Percentiles rank a stretch among this genome's conserved stretches.
Evolutionary conservation across 1,140 invertebrate species (phyloP).

Genomic region (Sitobion miscanthi): DNA sequence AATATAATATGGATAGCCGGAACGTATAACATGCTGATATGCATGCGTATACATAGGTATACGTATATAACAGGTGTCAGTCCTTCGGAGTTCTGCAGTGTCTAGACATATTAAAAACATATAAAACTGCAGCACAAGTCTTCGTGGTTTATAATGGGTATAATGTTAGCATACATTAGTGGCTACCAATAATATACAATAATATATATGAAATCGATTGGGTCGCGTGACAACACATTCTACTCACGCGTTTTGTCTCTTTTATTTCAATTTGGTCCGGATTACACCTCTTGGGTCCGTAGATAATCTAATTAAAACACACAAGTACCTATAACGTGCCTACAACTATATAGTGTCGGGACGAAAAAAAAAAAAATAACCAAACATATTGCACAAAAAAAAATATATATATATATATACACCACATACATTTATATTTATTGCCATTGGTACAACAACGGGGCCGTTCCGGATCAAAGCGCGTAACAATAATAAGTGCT

Average conservation of each 20-base stretch:
- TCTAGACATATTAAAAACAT: not conserved
- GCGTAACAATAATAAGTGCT: conserved; percentile 25
- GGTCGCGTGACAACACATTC: conserved; percentile 25
- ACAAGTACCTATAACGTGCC: not conserved
- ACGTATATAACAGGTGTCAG: not conserved
- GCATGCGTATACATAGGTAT: too few species aligned
- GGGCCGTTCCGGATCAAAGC: conserved; percentile 28
- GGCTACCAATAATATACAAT: not conserved
- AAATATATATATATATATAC: not conserved
- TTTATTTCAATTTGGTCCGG: conserved; percentile 36
- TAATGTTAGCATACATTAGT: not conserved
- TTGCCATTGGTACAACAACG: not conserved
- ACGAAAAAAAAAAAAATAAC: not conserved
- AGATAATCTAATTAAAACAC: conserved; percentile 34
- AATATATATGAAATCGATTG: conserved; percentile 20
- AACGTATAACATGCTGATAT: not conserved
- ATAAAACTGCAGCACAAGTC: not conserved
- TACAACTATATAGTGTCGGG: not conserved
- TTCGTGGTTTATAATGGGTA: conserved; percentile 21
- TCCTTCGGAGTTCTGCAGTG: conserved; percentile 5
- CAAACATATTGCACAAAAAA: conserved; percentile 17
- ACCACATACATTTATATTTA: not conserved
- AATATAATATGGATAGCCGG: not conserved
- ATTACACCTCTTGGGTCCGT: conserved; percentile 20
- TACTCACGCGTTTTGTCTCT: conserved; percentile 10